Percentiles rank a stretch among this genome's conserved stretches.
Conservation (phyloP, 2,113 vertebrate species). For the Machaerirhynchus nigripectus region DNA sequence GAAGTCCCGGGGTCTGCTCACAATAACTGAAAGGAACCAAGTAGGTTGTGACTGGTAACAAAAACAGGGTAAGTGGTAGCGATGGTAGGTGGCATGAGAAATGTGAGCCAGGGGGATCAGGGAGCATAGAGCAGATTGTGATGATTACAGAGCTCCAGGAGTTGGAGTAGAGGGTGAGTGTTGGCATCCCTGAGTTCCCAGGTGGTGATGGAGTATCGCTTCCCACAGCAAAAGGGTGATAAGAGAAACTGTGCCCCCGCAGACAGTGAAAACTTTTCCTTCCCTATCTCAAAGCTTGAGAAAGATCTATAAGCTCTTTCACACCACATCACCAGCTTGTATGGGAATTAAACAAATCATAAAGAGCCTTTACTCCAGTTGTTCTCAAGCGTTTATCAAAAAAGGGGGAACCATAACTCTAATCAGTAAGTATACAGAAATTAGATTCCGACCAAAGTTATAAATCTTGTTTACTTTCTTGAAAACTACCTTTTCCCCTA, state of each 20-base stretch:
- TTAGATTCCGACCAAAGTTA: background rate
- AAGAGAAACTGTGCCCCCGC: background rate
- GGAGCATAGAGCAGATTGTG: accelerated
- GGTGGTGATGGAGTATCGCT: background rate
- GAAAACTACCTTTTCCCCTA: background rate
- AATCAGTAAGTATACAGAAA: background rate
- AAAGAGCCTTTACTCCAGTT: background rate
- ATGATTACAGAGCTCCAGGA: background rate
- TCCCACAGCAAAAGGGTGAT: background rate
- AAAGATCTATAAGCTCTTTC: background rate
- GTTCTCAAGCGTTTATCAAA: background rate
- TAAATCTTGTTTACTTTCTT: background rate
- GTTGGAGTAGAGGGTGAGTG: background rate
- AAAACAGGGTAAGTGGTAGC: background rate
- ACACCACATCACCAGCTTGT: background rate
- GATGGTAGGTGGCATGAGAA: background rate
- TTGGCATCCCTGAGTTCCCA: background rate
- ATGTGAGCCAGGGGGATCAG: accelerated
- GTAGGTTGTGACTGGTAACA: background rate
- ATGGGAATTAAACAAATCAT: background rate
- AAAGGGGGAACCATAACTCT: background rate
- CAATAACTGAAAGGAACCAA: background rate
- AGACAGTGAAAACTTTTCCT: background rate
- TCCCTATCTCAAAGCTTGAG: background rate
- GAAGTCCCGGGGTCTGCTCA: background rate